These are phyloP conservation scores for Seriola aureovittata DNA, from an alignment of 2,113 vertebrate species.

Conservation along the genomic window DNA sequence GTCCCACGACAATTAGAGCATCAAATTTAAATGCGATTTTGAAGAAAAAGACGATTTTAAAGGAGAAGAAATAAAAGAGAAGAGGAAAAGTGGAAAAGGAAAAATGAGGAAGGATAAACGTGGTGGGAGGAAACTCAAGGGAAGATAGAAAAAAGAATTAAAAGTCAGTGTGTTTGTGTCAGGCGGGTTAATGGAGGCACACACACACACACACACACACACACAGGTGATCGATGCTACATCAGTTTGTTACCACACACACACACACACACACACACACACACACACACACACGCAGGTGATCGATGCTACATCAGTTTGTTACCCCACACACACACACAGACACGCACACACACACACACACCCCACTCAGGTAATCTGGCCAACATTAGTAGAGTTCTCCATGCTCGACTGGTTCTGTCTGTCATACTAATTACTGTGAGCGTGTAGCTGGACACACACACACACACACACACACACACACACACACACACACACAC, in stretches of 20 bases:
- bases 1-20: no score
- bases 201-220: not conserved
- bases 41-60: no score
- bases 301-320: conserved; percentile 33
- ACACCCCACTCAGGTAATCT: conserved; percentile 23
- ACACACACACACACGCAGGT: not conserved
- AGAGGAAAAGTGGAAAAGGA: no score
- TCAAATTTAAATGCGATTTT: no score
- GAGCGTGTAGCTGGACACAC: conserved; percentile 25
- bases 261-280: conserved; percentile 5
- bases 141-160: not conserved
- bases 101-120: no score
- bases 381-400: conserved; percentile 38
- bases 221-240: conserved; percentile 27
- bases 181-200: not conserved
- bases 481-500: conserved; percentile 17
- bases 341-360: not conserved
- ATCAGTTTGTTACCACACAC: conserved; percentile 11
- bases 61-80: no score
- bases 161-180: conserved; percentile 7
- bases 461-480: conserved; percentile 30
- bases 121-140: not conserved
- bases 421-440: conserved; percentile 58
- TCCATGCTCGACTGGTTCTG: conserved; percentile 31
- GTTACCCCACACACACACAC: not conserved